These are phyloP conservation scores for Gandaritis pyraliata DNA, from an alignment of 2,888 invertebrate species.

Conservation along the genomic window DNA sequence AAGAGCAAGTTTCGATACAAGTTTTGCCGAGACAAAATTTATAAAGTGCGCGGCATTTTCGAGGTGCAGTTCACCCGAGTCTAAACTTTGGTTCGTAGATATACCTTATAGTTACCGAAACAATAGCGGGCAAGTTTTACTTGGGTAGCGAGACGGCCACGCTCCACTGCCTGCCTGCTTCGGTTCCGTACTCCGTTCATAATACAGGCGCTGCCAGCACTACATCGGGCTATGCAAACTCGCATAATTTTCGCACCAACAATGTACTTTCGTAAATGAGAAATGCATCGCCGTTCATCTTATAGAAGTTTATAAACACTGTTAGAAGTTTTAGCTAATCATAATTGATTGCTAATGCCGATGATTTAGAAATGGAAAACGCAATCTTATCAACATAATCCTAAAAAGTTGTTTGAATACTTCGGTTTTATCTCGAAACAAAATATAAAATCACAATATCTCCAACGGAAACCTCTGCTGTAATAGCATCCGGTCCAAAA, in stretches of 20 bases:
- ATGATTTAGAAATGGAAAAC: too few relatives aligned
- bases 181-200: slow-evolving; percentile 47
- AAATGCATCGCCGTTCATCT: slow-evolving; percentile 40
- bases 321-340: too few relatives aligned
- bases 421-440: background rate
- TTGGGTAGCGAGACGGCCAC: slow-evolving; percentile 42
- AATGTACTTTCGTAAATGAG: slow-evolving; percentile 42
- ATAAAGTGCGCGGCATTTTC: slow-evolving; percentile 61
- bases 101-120: slow-evolving; percentile 59
- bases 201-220: slow-evolving; percentile 47
- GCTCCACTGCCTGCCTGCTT: slow-evolving; percentile 40
- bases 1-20: slow-evolving; percentile 54
- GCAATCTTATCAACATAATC: background rate
- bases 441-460: slow-evolving; percentile 9
- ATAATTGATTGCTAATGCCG: too few relatives aligned
- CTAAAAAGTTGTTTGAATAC: background rate
- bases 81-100: slow-evolving; percentile 52
- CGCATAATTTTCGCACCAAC: slow-evolving; percentile 51
- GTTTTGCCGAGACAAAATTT: slow-evolving; percentile 59
- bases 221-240: slow-evolving; percentile 50
- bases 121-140: slow-evolving; percentile 67
- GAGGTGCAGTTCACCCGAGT: slow-evolving; percentile 63
- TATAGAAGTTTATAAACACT: too few relatives aligned
- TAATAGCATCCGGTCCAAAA: slow-evolving; percentile 20
- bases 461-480: background rate